Percentiles rank a stretch among this genome's conserved stretches.
Conservation (phyloP, 2,888 invertebrate genomes). For the Dryococelus australis region DNA sequence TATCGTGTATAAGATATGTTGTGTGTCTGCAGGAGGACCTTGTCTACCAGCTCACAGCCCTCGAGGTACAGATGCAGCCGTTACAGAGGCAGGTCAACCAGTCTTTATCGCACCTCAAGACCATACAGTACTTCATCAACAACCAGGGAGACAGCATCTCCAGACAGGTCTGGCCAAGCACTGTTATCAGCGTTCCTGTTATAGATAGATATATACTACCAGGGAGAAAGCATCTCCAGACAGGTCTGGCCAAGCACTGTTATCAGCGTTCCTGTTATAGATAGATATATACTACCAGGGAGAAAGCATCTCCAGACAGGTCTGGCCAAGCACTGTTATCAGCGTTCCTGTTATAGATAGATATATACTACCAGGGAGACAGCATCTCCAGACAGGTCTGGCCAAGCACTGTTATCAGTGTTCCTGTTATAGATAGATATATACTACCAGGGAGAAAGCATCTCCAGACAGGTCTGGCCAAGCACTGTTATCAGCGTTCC, state of each 20-base stretch:
- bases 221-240: conserved; percentile 73
- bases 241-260: too few relatives aligned
- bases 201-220: conserved; percentile 65
- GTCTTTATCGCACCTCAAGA: conserved; percentile 75
- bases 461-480: background rate
- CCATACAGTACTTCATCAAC: conserved; percentile 79
- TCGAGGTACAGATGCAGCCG: conserved; percentile 76
- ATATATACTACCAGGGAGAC: conserved; percentile 51
- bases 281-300: conserved; percentile 78
- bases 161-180: conserved; percentile 63
- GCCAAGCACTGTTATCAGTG: too few relatives aligned
- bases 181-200: background rate
- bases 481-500: too few relatives aligned
- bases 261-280: conserved; percentile 58
- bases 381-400: conserved; percentile 72
- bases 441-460: conserved; percentile 75
- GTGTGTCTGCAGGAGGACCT: conserved; percentile 66
- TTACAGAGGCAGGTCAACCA: conserved; percentile 76
- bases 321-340: conserved; percentile 54
- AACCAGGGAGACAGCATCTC: conserved; percentile 76
- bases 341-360: background rate
- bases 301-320: conserved; percentile 73
- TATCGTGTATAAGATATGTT: background rate
- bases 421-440: background rate
- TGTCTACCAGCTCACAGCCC: conserved; percentile 76